Conservation (phyloP, 2,113 vertebrate species). For the Apodemus sylvaticus region DNA sequence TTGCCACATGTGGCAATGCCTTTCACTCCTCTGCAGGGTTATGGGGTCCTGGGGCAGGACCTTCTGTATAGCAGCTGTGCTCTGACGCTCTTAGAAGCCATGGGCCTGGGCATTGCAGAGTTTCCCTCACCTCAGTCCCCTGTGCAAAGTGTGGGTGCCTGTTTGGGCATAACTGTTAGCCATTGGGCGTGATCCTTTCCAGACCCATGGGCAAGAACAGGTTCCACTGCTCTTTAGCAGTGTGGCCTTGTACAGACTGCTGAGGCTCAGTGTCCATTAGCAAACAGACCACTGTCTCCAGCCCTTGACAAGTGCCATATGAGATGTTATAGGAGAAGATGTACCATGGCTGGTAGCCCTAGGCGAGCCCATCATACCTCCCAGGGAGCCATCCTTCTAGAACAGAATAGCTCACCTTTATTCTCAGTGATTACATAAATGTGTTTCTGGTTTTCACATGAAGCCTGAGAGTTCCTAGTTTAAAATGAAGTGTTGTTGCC, state of each 20-base stretch:
- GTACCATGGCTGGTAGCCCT: fast-evolving
- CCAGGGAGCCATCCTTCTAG: neutral
- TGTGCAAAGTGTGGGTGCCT: neutral
- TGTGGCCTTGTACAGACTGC: neutral
- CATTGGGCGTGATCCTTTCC: neutral
- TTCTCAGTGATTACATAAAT: neutral
- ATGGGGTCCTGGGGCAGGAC: fast-evolving
- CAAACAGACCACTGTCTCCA: neutral
- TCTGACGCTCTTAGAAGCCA: neutral
- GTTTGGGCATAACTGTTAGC: fast-evolving
- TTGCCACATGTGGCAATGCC: fast-evolving
- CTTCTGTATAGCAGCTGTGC: fast-evolving
- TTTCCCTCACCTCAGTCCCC: no score
- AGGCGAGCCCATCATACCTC: neutral
- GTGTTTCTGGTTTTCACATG: neutral
- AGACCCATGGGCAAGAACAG: fast-evolving
- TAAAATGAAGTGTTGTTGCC: neutral
- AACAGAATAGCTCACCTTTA: neutral
- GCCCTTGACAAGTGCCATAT: fast-evolving
- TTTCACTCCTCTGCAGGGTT: neutral
- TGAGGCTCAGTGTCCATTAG: neutral
- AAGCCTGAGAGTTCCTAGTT: neutral
- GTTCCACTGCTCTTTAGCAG: neutral
- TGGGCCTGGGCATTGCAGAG: neutral
- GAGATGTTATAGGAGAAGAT: neutral